These are phyloP conservation scores for Xenotilapia longispinis DNA, from an alignment of 2,113 vertebrate species.

Conservation along the genomic window DNA sequence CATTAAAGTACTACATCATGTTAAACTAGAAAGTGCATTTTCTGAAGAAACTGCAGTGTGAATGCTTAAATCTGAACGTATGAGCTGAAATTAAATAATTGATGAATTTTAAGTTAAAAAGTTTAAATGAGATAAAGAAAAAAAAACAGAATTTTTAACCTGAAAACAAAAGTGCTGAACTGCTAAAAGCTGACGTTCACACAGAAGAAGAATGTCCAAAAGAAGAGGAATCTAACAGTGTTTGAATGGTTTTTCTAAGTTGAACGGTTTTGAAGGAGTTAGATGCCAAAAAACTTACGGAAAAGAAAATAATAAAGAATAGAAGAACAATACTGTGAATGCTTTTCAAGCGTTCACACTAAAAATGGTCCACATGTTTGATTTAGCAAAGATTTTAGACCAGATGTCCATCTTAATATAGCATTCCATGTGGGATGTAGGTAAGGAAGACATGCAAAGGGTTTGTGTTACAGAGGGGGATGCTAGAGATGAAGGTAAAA, in stretches of 20 bases:
- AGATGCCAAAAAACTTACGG: accelerated
- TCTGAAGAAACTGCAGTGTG: not conserved
- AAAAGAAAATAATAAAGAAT: not conserved
- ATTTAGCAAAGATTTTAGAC: not conserved
- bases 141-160: not conserved
- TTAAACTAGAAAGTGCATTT: not conserved
- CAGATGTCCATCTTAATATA: not conserved
- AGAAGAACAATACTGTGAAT: not conserved
- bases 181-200: not conserved
- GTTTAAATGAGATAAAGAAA: not conserved
- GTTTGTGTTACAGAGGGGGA: not conserved
- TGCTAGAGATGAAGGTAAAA: not conserved
- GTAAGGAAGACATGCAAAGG: not conserved
- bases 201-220: not conserved
- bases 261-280: not conserved
- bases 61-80: not conserved
- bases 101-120: not conserved
- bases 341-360: accelerated
- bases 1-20: not conserved
- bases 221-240: not conserved
- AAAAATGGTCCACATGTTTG: not conserved
- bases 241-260: not conserved
- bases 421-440: not conserved
- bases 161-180: not conserved
- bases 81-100: accelerated